Percentiles rank a stretch among this genome's conserved stretches.
These are phyloP conservation scores for Corythornis cristatus DNA, from an alignment of 2,113 vertebrate genomes.

Conservation along the genomic window DNA sequence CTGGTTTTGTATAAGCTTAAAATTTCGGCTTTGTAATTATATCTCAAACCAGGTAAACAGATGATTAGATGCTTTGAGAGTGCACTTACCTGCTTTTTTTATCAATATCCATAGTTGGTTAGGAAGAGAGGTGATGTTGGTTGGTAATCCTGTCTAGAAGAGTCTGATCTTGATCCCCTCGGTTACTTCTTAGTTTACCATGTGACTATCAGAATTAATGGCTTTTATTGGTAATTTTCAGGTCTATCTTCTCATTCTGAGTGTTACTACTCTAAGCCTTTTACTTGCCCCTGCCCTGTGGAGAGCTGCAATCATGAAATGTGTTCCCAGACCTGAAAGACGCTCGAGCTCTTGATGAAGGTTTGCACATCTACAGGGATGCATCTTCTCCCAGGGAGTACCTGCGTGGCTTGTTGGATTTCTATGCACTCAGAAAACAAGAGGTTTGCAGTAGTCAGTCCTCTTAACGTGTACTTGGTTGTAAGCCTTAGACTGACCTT, in stretches of 20 bases:
- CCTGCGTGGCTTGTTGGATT: constrained; percentile 5
- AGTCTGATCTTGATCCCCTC: not conserved
- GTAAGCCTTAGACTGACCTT: constrained; percentile 30
- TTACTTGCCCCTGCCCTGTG: constrained; percentile 92
- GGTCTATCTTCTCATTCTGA: constrained; percentile 95
- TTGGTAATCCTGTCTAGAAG: not conserved
- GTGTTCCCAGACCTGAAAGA: constrained; percentile 81
- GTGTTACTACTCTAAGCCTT: constrained; percentile 94
- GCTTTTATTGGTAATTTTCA: constrained; percentile 61
- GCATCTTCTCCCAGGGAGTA: not conserved
- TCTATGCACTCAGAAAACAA: constrained; percentile 18
- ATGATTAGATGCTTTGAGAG: not conserved
- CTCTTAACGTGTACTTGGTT: not conserved
- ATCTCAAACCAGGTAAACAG: not conserved
- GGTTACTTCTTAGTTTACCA: not conserved
- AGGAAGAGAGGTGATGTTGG: not conserved
- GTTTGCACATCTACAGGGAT: not conserved
- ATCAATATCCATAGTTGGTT: not conserved
- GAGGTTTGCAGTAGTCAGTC: constrained; percentile 10
- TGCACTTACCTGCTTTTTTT: not conserved
- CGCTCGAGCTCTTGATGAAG: constrained; percentile 80
- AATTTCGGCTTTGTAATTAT: not conserved
- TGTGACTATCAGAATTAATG: not conserved
- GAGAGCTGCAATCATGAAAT: constrained; percentile 85
- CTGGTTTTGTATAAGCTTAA: not conserved